Evolutionary conservation across 2,113 vertebrate species (phyloP).

Genomic region (Neomonachus schauinslandi): DNA sequence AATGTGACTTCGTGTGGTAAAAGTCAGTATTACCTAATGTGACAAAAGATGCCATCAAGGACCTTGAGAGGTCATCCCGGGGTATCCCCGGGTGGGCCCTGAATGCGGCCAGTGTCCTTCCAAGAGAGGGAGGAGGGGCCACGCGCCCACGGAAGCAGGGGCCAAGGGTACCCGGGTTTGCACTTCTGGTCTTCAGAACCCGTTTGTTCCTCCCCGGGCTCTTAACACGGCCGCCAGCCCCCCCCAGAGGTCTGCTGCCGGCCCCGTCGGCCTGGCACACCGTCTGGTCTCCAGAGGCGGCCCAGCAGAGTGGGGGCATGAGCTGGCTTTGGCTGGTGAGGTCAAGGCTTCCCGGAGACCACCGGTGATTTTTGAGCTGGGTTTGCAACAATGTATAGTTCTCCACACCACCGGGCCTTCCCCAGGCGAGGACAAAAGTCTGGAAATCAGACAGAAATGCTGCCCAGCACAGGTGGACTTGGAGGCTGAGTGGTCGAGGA

Average conservation of each 20-base stretch:
- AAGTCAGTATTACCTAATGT: too few species aligned
- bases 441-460: background rate
- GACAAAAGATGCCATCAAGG: background rate
- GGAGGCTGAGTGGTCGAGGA: background rate
- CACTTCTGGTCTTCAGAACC: background rate
- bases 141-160: background rate
- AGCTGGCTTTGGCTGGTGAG: background rate
- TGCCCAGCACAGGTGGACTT: background rate
- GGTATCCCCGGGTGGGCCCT: too few species aligned
- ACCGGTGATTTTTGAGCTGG: background rate
- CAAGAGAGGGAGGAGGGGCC: background rate
- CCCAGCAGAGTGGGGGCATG: background rate
- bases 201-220: background rate
- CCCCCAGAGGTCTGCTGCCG: background rate
- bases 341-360: background rate
- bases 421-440: background rate
- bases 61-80: fast-evolving
- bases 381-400: background rate
- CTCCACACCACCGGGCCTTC: background rate
- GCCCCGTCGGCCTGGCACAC: background rate
- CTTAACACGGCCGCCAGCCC: background rate
- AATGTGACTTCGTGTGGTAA: background rate
- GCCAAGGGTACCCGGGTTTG: background rate
- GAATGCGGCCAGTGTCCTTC: background rate
- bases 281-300: background rate